Conservation (phyloP, 1,140 invertebrate genomes). For the Bombus breviceps region DNA sequence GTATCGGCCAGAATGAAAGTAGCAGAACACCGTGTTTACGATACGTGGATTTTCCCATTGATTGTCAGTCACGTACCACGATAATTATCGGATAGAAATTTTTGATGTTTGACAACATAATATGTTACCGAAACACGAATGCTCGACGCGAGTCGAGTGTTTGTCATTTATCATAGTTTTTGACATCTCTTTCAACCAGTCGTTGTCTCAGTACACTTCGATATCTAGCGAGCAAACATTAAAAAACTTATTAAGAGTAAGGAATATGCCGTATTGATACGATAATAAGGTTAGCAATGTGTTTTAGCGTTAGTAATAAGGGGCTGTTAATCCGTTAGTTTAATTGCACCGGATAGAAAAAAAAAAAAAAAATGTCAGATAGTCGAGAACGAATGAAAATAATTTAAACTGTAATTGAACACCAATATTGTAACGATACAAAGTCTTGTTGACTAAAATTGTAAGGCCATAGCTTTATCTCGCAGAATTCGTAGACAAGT, state of each 20-base stretch:
- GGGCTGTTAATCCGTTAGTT: neutral
- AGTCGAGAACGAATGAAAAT: slow-evolving; percentile 30
- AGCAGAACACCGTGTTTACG: neutral
- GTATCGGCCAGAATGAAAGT: slow-evolving; percentile 17
- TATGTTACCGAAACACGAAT: neutral
- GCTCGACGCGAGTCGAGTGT: neutral
- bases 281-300: neutral
- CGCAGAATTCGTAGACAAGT: neutral
- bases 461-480: slow-evolving; percentile 24
- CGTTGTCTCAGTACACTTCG: neutral
- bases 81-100: neutral
- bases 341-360: neutral
- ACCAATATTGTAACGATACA: slow-evolving; percentile 76
- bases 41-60: neutral
- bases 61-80: neutral
- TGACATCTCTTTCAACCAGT: neutral
- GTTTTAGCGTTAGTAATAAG: slow-evolving; percentile 15
- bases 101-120: neutral
- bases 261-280: neutral
- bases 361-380: neutral
- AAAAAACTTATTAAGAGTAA: neutral
- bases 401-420: slow-evolving; percentile 81
- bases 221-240: neutral
- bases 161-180: neutral
- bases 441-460: slow-evolving; percentile 36